Evolutionary conservation across 2,113 vertebrate species (phyloP).

Genomic region (Hyperopisus bebe): DNA sequence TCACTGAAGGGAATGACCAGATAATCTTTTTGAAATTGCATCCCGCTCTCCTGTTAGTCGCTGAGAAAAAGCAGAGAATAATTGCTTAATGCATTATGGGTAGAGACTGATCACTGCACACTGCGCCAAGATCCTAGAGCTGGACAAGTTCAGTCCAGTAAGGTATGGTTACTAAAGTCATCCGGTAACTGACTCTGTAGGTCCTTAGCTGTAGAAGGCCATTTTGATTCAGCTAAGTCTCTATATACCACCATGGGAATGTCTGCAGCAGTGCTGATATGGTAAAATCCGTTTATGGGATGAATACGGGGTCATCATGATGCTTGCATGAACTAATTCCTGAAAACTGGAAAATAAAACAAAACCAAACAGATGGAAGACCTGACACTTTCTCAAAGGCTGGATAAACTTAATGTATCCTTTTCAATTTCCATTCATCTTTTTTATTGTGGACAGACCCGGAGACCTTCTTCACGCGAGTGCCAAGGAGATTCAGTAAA

Average conservation of each 20-base stretch:
- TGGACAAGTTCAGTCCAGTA: neutral
- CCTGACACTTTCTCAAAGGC: neutral
- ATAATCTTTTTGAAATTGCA: slow-evolving; percentile 1
- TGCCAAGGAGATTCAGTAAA: neutral
- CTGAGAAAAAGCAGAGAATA: neutral
- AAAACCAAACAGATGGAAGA: neutral
- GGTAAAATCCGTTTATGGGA: neutral
- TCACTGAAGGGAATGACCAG: neutral
- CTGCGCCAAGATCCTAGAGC: neutral
- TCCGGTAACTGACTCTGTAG: neutral
- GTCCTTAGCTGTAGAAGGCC: no score
- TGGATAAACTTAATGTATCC: neutral
- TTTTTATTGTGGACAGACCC: neutral
- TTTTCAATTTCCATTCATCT: neutral
- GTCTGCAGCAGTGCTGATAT: neutral
- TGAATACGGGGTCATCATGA: neutral
- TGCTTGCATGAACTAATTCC: neutral
- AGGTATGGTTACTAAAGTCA: neutral
- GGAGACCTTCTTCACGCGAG: neutral
- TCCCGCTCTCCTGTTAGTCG: neutral
- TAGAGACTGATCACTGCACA: neutral
- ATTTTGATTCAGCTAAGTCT: neutral
- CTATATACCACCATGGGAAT: neutral
- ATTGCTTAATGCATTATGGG: neutral
- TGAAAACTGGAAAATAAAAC: neutral